Evolutionary conservation across 2,113 vertebrate genomes (phyloP).

Genomic region (Heterocephalus glaber): DNA sequence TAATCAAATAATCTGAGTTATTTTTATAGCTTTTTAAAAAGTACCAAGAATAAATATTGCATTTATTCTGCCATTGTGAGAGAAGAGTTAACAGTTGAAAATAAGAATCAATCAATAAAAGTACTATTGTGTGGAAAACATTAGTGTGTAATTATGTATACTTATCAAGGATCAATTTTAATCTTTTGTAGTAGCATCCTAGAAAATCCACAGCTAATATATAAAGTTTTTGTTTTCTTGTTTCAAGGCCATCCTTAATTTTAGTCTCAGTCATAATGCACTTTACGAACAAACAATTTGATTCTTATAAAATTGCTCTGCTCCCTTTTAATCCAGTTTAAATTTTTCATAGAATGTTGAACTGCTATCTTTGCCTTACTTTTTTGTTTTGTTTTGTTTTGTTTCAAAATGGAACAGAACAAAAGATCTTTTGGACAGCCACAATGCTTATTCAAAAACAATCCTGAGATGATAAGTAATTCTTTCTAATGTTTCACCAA

Average conservation of each 20-base stretch:
- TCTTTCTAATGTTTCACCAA: background rate
- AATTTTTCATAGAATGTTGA: constrained; percentile 35
- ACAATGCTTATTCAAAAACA: background rate
- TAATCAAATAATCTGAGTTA: background rate
- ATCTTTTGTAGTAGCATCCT: background rate
- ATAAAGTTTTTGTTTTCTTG: background rate
- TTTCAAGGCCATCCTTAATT: background rate
- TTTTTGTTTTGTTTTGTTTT: constrained; percentile 40
- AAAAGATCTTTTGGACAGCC: constrained; percentile 30
- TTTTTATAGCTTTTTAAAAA: background rate
- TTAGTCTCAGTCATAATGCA: background rate
- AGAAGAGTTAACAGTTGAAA: background rate
- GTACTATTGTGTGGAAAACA: background rate
- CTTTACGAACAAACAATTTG: background rate
- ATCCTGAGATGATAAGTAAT: constrained; percentile 31
- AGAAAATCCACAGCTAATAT: background rate
- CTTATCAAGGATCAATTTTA: background rate
- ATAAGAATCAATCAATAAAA: background rate
- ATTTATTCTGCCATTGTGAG: background rate
- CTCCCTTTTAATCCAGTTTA: background rate
- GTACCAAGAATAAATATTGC: background rate
- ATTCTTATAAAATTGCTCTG: background rate
- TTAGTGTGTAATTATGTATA: background rate
- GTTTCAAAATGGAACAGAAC: constrained; percentile 46
- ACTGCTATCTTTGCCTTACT: background rate